Evolutionary conservation across 1,140 invertebrate species (phyloP).

Genomic region (Calephelis nemesis): DNA sequence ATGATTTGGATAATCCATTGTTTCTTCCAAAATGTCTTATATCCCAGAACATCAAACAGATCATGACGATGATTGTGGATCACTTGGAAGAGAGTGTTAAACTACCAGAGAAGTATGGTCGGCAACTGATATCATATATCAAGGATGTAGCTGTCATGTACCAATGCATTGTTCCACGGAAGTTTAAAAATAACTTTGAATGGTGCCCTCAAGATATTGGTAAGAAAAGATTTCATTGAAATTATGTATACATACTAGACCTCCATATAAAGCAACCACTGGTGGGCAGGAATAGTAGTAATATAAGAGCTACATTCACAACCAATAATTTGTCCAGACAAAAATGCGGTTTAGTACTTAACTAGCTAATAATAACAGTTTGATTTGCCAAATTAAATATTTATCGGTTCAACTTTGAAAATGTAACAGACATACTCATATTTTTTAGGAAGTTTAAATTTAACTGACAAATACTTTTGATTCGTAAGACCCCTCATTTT

Average conservation of each 20-base stretch:
- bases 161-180: constrained; percentile 64
- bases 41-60: constrained; percentile 64
- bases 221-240: constrained; percentile 25
- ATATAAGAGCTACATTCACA: no score
- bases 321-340: no score
- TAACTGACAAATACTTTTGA: no score
- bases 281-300: no score
- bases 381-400: no score
- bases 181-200: constrained; percentile 66
- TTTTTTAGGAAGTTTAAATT: no score
- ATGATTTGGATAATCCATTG: constrained; percentile 60
- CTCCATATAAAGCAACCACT: no score
- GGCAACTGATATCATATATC: constrained; percentile 57
- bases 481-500: no score
- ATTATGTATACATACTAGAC: not conserved
- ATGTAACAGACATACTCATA: no score
- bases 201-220: constrained; percentile 71
- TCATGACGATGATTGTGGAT: constrained; percentile 60
- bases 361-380: no score
- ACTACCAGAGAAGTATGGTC: constrained; percentile 56
- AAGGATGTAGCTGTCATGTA: constrained; percentile 72
- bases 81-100: constrained; percentile 68
- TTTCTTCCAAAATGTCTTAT: constrained; percentile 67
- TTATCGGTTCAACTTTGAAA: no score
- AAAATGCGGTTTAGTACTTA: no score